Base-by-base conservation (phyloP, 2,888 invertebrate genomes). In the Dynastes grantii region DNA sequence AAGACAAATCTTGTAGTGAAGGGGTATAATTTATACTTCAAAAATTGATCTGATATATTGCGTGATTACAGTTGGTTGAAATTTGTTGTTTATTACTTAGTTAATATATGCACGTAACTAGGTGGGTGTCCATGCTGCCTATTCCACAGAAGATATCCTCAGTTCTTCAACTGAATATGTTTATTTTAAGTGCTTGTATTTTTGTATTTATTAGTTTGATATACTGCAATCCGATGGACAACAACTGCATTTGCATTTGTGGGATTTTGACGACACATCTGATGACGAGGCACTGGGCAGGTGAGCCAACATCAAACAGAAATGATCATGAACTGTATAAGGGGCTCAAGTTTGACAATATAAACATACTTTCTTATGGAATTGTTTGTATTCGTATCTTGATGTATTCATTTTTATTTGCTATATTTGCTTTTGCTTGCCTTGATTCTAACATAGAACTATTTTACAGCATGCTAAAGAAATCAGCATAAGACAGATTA, bases 231-330 rank as follows among this genome's bases (percentile, higher is more conserved):
- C 93, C 88, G 89, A 92, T 89, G 94, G 95, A 83, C 95, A 95
- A 90, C 91, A 91, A 87, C 90, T 95, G 89, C 92, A 93, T 85
- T 89, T 97, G 84, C 94, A 94, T 87, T 90, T 97, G 83, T 93
- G 93, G 91, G 97, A 98, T 92, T 93, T 94, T 89, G 98, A 98
- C 89, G 95, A 96, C 84, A 92, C 94, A 85, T 83, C 83, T 73
- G 93, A 94, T 83, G 97, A 98, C 90, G 97, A 97, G 90, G 92
- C 92, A 85, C 92, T 97, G 84, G 97, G 97, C 90, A 95, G 95
- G 95, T 96, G 92, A 91, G 93, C 81, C 68, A 67, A 16, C 22
- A 71, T 45, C 53, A 40, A 61, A 67, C 16, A 51, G 40, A 70
- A 78, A 63, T 32, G 45, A 45, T 11, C 45, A 8, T 45, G 22